Evolutionary conservation across 2,888 invertebrate species (phyloP).

Genomic region (Petrolisthes manimaculis): DNA sequence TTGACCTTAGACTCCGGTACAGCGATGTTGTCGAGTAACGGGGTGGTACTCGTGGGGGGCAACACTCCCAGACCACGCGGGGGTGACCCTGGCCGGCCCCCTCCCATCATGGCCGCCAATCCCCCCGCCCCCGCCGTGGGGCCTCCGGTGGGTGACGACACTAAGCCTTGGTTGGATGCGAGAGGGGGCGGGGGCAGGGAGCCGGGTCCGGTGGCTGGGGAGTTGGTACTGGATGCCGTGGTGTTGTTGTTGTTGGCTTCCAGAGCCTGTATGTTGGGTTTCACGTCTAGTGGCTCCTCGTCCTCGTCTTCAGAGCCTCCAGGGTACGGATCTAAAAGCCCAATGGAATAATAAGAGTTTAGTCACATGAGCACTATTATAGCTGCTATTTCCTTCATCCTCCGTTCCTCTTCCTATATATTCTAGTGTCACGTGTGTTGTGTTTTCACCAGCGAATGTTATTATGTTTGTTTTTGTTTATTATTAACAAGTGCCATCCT

Average conservation of each 20-base stretch:
- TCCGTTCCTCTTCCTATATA: too few species aligned
- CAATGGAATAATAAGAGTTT: too few species aligned
- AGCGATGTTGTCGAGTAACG: slow-evolving; percentile 40
- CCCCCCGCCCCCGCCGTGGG: slow-evolving; percentile 26
- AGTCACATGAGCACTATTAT: not conserved
- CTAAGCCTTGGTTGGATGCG: slow-evolving; percentile 37
- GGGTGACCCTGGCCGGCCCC: slow-evolving; percentile 39
- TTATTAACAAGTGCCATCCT: too few species aligned
- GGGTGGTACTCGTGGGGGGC: slow-evolving; percentile 55
- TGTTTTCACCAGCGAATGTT: too few species aligned
- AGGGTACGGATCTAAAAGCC: slow-evolving; percentile 49
- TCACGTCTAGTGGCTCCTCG: slow-evolving; percentile 60
- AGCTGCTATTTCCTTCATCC: too few species aligned
- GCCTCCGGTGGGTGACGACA: slow-evolving; percentile 24
- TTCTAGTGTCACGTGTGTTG: too few species aligned
- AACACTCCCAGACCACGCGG: slow-evolving; percentile 50
- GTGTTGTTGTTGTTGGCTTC: slow-evolving; percentile 59
- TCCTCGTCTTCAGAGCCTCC: slow-evolving; percentile 63
- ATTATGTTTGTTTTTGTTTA: too few species aligned
- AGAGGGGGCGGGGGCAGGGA: slow-evolving; percentile 44
- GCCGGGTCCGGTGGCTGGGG: slow-evolving; percentile 32
- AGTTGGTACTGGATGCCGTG: slow-evolving; percentile 5
- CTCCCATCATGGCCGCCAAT: slow-evolving; percentile 45
- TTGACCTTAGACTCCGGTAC: slow-evolving; percentile 41
- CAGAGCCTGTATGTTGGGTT: slow-evolving; percentile 32